Percentiles rank a stretch among this genome's conserved stretches.
Conservation (phyloP, 2,797 vertebrate species). For the Oreochromis grahami region DNA sequence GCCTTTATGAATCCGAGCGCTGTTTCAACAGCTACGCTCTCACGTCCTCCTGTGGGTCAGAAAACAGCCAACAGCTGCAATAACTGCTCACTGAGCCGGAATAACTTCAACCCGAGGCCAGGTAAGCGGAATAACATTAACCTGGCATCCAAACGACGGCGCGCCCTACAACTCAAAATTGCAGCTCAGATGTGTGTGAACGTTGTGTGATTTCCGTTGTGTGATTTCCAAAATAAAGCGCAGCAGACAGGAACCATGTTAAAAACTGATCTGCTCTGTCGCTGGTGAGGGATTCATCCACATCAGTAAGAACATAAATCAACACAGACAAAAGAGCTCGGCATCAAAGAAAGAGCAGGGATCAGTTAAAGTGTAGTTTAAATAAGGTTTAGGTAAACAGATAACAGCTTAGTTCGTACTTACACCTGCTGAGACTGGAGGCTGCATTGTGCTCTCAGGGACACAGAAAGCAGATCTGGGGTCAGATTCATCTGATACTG, state of each 20-base stretch:
- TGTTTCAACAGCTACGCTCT: neutral
- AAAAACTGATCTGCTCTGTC: neutral
- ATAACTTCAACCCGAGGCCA: accelerated
- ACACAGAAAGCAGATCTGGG: neutral
- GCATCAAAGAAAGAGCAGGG: neutral
- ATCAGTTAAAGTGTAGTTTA: neutral
- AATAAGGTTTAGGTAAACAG: neutral
- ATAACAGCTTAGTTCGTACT: neutral
- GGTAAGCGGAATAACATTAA: accelerated
- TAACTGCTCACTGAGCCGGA: neutral
- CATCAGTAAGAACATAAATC: neutral
- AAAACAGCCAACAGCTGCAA: no score
- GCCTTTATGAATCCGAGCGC: neutral
- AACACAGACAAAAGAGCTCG: neutral
- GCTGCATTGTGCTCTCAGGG: neutral
- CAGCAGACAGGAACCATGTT: neutral
- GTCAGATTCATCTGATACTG: neutral
- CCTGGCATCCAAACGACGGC: accelerated
- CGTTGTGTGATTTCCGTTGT: neutral
- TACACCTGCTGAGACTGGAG: neutral
- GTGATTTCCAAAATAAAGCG: neutral
- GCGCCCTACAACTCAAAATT: neutral
- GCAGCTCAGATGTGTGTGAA: neutral
- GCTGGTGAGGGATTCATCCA: neutral
- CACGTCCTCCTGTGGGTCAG: neutral